Evolutionary conservation across 2,797 vertebrate species (phyloP), one percentile per base, ranked within the genome.

Genomic region (Apodemus agrarius): DNA sequence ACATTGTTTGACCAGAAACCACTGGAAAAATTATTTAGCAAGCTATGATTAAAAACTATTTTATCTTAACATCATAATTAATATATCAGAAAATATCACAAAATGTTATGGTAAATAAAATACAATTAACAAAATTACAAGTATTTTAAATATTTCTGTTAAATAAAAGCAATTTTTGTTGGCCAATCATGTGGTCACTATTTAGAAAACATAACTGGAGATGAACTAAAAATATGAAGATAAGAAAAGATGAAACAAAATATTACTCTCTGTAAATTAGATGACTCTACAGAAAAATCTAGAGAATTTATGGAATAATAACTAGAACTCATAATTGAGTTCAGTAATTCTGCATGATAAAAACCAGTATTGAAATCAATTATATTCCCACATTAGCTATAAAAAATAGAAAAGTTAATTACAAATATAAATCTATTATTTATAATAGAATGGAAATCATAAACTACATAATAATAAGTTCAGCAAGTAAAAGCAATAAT

Each of bases 341-440:
- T 91, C 82, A 93, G 40, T 40, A 82, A 81, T 90, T 76, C 49
- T 87, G 59, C 24, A 29, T 87, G 59, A 90, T 40, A 82, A 69
- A 93, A 67, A 29, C 6, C 21, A 87, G 43, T 75, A 59, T 34
- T n/a, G 59, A 92, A 93, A 93, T 81, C n/a, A 91, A 65, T 88
- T 96, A 34, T 87, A 88, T 82, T 29, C 59, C 43, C 76, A 67
- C 10, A 34, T 82, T 86, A 91, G 37, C 31, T 49, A 59, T 93
- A 76, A 91, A 93, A 90, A 76, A 61, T 94, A 67, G 49, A 89
- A 46, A 37, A n/a, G 34, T 61, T 90, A 81, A 90, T 86, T 91
- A 91, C n/a, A 93, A 81, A 82, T 75, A 93, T 34, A 82, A 76
- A 93, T 93, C 24, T 93, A 82, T 83, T 61, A 82, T 82, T 94